These are phyloP conservation scores for Protodeltote pygarga DNA, from an alignment of 2,888 invertebrate genomes.

Conservation along the genomic window DNA sequence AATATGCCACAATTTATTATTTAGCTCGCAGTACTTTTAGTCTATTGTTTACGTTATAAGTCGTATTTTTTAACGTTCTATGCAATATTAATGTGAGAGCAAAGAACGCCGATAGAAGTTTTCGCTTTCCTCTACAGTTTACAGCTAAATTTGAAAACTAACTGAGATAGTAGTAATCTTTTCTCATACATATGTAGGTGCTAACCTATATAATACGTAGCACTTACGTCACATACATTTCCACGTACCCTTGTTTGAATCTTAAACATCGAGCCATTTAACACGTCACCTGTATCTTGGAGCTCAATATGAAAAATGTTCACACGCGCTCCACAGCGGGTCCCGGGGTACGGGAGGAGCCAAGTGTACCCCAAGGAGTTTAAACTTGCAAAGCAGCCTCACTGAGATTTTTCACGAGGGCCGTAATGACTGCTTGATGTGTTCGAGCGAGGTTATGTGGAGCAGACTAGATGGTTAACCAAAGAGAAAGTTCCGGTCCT, in stretches of 20 bases:
- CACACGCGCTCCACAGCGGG: slow-evolving; percentile 49
- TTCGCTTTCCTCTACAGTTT: no score
- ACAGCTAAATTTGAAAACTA: no score
- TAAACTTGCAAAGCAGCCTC: slow-evolving; percentile 85
- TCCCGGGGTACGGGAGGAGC: slow-evolving; percentile 39
- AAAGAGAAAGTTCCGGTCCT: slow-evolving; percentile 17
- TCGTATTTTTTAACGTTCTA: no score
- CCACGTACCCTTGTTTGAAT: slow-evolving; percentile 41
- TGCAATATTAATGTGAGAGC: no score
- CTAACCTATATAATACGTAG: slow-evolving; percentile 1
- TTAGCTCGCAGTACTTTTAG: no score
- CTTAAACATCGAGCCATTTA: slow-evolving; percentile 53
- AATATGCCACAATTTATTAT: no score
- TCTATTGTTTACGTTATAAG: no score
- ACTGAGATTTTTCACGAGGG: slow-evolving; percentile 82
- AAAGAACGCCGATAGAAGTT: no score
- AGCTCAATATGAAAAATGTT: slow-evolving; percentile 59
- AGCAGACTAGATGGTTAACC: slow-evolving; percentile 29
- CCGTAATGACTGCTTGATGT: slow-evolving; percentile 85
- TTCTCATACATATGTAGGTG: no score
- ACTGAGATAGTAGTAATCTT: no score
- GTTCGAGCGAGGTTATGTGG: slow-evolving; percentile 60
- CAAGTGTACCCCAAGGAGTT: slow-evolving; percentile 68
- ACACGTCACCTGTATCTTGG: slow-evolving; percentile 56
- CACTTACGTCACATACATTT: slow-evolving; percentile 15